Percentiles rank a stretch among this genome's conserved stretches.
Conservation (phyloP, 1,140 invertebrate species). For the Lasioglossum baleicum region DNA sequence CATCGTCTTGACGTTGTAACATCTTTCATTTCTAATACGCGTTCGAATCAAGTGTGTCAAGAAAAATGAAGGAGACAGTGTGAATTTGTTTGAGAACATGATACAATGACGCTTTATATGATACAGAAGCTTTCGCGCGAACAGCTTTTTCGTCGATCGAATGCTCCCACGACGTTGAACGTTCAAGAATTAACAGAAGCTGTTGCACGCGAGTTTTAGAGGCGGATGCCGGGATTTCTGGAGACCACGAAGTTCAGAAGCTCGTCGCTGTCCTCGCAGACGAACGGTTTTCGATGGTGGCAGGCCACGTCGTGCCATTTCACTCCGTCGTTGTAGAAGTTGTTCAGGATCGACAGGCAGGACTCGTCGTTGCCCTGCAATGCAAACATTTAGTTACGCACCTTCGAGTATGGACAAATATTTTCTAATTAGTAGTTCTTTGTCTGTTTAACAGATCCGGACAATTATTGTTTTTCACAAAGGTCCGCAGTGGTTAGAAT, state of each 20-base stretch:
- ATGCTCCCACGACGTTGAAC: conserved; percentile 7
- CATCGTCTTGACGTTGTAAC: not conserved
- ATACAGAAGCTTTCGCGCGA: not conserved
- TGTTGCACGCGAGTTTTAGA: conserved; percentile 81
- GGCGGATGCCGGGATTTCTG: conserved; percentile 90
- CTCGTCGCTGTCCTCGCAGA: conserved; percentile 95
- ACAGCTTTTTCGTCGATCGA: not conserved
- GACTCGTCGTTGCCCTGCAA: conserved; percentile 92
- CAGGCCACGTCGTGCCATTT: conserved; percentile 96
- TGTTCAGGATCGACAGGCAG: conserved; percentile 93
- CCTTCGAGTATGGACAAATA: no score
- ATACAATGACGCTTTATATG: not conserved
- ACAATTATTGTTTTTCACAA: no score
- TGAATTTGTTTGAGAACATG: conserved; percentile 6
- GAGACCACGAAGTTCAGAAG: conserved; percentile 94
- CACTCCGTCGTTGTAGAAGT: conserved; percentile 95
- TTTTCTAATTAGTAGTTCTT: no score
- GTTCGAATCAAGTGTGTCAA: not conserved
- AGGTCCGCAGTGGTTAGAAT: not conserved
- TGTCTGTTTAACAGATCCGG: no score
- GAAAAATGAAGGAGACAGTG: not conserved
- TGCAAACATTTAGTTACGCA: not conserved
- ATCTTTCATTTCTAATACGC: not conserved
- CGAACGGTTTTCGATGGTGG: conserved; percentile 94
- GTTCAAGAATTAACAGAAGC: conserved; percentile 16